These are phyloP conservation scores for Petrocephalus sullivani DNA, from an alignment of 2,797 vertebrate species.

Conservation along the genomic window DNA sequence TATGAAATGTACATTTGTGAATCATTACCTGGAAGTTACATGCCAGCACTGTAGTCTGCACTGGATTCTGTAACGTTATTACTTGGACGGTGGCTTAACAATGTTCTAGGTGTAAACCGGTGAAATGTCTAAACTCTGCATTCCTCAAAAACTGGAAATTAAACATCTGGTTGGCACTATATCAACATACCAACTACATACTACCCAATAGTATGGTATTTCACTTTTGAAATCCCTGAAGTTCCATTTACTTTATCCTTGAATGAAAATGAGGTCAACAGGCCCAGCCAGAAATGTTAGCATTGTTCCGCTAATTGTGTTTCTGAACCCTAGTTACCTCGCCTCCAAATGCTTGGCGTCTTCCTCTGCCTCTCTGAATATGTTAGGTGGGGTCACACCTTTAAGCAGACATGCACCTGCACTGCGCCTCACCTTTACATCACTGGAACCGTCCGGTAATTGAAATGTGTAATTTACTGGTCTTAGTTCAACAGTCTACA, in stretches of 20 bases:
- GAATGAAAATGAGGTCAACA: not conserved
- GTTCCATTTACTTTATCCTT: not conserved
- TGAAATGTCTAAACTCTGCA: not conserved
- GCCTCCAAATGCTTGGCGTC: not conserved
- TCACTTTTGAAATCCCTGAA: not conserved
- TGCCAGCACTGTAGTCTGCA: not conserved
- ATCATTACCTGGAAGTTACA: not conserved
- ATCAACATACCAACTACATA: not conserved
- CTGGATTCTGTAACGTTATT: not conserved
- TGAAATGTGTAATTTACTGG: not conserved
- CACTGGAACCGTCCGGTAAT: not conserved
- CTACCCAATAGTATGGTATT: not conserved
- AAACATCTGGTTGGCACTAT: not conserved
- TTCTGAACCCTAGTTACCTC: not conserved
- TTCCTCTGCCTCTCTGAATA: not conserved
- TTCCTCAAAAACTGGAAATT: not conserved
- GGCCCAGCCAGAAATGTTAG: not conserved
- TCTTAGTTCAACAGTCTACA: not conserved
- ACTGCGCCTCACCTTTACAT: not conserved
- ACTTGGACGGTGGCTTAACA: not conserved
- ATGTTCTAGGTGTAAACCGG: not conserved
- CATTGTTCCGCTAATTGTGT: not conserved
- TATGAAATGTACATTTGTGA: not conserved
- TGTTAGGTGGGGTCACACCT: not conserved
- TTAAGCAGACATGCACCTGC: not conserved